A percentile compares a stretch with the other conserved stretches of the same genome.
Conservation (phyloP, 2,113 vertebrate genomes). For the Pteronura brasiliensis region DNA sequence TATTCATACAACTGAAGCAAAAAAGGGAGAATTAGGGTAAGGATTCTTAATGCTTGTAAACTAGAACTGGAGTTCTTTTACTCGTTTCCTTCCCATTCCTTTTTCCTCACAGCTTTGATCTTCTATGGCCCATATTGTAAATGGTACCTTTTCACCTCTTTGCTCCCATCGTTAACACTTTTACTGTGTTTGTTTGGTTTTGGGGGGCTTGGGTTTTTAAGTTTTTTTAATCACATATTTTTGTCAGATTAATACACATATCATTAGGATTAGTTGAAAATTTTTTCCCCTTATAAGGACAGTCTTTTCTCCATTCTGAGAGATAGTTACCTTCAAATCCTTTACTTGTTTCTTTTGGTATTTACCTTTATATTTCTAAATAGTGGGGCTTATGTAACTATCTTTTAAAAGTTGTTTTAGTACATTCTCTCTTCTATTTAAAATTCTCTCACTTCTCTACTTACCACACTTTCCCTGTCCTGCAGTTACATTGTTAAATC, state of each 20-base stretch:
- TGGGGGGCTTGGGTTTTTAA: not conserved
- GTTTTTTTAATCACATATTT: not conserved
- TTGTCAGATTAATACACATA: not conserved
- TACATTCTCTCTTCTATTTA: not conserved
- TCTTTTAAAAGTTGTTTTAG: not conserved
- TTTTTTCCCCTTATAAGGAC: not conserved
- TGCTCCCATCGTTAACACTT: not conserved
- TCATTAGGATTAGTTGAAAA: not conserved
- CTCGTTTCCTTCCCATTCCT: not conserved
- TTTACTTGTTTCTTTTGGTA: not conserved
- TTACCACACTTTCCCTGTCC: not conserved
- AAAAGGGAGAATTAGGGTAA: not conserved
- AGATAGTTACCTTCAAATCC: not conserved
- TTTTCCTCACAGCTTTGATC: not conserved
- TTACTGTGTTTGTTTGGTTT: not conserved
- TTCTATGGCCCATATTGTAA: not conserved
- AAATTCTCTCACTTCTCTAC: not conserved
- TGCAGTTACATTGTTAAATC: not conserved
- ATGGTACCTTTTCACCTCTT: not conserved
- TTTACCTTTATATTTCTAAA: conserved; percentile 3
- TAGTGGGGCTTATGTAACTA: not conserved
- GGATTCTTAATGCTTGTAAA: not conserved
- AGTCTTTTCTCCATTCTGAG: not conserved
- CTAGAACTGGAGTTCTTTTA: conserved; percentile 21
- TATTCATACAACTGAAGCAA: not conserved